Evolutionary conservation across 2,113 vertebrate species (phyloP), one percentile per base, ranked within the genome.

Genomic region (Lophotis ruficrista): DNA sequence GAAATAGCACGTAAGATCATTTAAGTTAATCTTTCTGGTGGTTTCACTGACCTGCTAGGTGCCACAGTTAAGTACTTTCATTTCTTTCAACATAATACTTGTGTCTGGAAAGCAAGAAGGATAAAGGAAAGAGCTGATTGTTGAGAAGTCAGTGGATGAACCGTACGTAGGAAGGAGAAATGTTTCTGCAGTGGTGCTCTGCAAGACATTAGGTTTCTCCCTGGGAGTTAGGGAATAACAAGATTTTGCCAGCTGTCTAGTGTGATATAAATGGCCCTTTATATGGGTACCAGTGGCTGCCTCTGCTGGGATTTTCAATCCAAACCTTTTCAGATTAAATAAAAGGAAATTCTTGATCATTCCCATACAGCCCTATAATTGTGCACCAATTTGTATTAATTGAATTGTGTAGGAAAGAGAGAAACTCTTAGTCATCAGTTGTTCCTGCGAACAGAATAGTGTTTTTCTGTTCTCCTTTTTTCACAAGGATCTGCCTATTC

Each of bases 351-450:
- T 83, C 79, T 88, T 86, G 81, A 96, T 90, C 92, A 86, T 96
- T 94, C 66, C 35, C 93, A 90, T 94, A 58, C 79, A 90, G 7
- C 77, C 75, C 64, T 47, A 21, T 96, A 96, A 96, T 95, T 83
- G 86, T 56, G 50, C 97, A 85, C 69, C 94, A 95, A 93, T 95
- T 97, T 95, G 66, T 97, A 96, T 93, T 96, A 95, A 97, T 82
- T 89, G 30, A 94, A 96, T 94, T 91, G 87, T 48, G 62, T 72
- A 95, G 90, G 86, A 94, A 95, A 94, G 83, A 95, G 94, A 97
- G 96, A 97, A 98, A 98, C 94, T 97, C 91, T 87, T 97, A 92
- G 94, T 96, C 94, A 96, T 96, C 87, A 94, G 94, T 91, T 95
- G 96, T 87, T 97, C 78, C 77, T 94, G 92, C 87, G 83, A 93